Percentiles rank a stretch among this genome's conserved stretches.
Conservation (phyloP, 2,113 vertebrate species). For the Nothoprocta perdicaria region DNA sequence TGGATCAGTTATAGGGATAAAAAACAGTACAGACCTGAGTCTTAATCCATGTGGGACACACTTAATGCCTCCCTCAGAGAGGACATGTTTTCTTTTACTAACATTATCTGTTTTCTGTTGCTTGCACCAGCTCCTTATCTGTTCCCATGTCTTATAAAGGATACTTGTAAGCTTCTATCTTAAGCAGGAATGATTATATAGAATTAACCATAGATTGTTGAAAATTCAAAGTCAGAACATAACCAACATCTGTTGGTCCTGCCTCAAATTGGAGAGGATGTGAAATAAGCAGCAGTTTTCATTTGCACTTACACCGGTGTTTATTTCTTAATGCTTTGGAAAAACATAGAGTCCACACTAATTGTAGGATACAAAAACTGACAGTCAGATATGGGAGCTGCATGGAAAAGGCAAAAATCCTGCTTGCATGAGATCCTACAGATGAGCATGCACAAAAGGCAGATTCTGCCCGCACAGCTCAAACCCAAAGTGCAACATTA, state of each 20-base stretch:
- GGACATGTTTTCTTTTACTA: slow-evolving; percentile 58
- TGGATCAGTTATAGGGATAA: slow-evolving; percentile 76
- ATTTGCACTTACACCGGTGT: neutral
- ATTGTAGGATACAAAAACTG: neutral
- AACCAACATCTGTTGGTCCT: slow-evolving; percentile 29
- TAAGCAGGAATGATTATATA: slow-evolving; percentile 73
- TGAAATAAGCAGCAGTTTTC: slow-evolving; percentile 36
- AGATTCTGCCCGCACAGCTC: neutral
- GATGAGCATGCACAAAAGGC: neutral
- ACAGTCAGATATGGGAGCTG: neutral
- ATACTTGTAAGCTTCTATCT: slow-evolving; percentile 60
- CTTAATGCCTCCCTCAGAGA: slow-evolving; percentile 50
- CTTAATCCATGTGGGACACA: slow-evolving; percentile 59
- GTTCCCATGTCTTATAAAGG: slow-evolving; percentile 62
- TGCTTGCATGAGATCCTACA: neutral
- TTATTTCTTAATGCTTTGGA: neutral
- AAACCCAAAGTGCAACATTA: neutral
- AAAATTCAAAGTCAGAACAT: slow-evolving; percentile 72
- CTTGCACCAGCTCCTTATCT: slow-evolving; percentile 74
- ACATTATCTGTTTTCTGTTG: slow-evolving; percentile 77
- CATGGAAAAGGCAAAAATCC: neutral
- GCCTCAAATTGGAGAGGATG: slow-evolving; percentile 41
- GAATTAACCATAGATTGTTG: slow-evolving; percentile 67
- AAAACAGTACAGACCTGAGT: slow-evolving; percentile 71
- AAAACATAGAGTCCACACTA: neutral